phyloP scores from a whole-genome alignment of 30 jellyfish, hydroid and myxozoan genomes.

The Aurelia sp. region DNA sequence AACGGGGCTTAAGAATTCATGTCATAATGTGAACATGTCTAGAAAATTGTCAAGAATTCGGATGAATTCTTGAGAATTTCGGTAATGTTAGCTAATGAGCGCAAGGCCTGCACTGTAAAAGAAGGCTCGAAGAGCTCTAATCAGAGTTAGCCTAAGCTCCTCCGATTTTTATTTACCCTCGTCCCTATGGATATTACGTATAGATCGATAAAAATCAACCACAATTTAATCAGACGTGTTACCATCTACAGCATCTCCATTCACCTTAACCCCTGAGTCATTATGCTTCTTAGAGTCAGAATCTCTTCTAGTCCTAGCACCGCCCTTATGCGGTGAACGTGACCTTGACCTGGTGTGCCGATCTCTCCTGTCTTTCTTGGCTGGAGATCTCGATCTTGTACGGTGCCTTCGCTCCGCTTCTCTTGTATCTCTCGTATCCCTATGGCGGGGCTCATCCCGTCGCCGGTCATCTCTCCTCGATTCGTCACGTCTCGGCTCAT shows the following conservation, averaged over 20 bases:
- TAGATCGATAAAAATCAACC: too few species aligned
- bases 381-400: conserved; percentile 55
- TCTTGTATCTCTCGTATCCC: not conserved
- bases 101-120: too few species aligned
- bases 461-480: not conserved
- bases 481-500: conserved; percentile 9
- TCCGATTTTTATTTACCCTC: too few species aligned
- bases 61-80: too few species aligned
- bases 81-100: too few species aligned
- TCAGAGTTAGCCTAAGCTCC: not conserved
- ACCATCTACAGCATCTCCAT: conserved; percentile 26
- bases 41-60: too few species aligned
- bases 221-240: conserved; percentile 4
- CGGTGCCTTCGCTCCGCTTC: conserved; percentile 12
- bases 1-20: too few species aligned
- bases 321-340: conserved; percentile 22
- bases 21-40: too few species aligned
- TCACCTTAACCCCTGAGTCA: conserved; percentile 8
- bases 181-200: too few species aligned
- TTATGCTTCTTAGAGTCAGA: not conserved
- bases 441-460: too few species aligned
- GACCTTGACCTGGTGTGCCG: conserved; percentile 22
- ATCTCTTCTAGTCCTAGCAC: not conserved
- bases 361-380: conserved; percentile 27
- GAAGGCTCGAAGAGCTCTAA: not conserved